These are phyloP conservation scores for Linurgus olivaceus DNA, from an alignment of 2,797 vertebrate genomes.

Conservation along the genomic window DNA sequence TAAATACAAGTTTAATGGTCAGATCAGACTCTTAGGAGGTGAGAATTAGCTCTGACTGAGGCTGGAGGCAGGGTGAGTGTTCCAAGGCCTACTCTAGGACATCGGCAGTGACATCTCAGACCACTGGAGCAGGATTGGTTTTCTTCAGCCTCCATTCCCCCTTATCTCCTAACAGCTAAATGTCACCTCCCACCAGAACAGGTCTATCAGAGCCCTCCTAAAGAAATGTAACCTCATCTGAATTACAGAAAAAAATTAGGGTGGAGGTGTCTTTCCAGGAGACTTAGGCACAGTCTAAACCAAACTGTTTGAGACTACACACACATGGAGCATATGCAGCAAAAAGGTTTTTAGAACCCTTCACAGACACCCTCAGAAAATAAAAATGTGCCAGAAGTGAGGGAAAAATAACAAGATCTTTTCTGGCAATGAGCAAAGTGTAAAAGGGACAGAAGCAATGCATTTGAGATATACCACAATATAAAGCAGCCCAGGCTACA, in stretches of 20 bases:
- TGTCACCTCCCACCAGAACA: background rate
- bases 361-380: background rate
- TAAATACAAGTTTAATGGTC: background rate
- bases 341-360: background rate
- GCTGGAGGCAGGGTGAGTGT: background rate
- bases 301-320: background rate
- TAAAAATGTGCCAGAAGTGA: background rate
- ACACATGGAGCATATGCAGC: accelerated
- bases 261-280: background rate
- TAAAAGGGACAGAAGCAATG: background rate
- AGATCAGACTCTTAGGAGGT: background rate
- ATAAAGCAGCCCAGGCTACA: background rate
- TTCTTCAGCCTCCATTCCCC: background rate
- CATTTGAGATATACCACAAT: background rate
- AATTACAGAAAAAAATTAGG: background rate
- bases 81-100: background rate
- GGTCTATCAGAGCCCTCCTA: background rate
- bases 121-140: background rate
- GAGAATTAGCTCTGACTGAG: background rate
- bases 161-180: background rate
- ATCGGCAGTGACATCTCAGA: background rate
- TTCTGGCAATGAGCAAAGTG: background rate
- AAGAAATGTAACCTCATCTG: background rate
- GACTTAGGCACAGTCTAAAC: background rate
- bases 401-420: background rate